Percentiles rank a stretch among this genome's conserved stretches.
Evolutionary conservation across 2,113 vertebrate species (phyloP).

Genomic region (Alethe diademata): DNA sequence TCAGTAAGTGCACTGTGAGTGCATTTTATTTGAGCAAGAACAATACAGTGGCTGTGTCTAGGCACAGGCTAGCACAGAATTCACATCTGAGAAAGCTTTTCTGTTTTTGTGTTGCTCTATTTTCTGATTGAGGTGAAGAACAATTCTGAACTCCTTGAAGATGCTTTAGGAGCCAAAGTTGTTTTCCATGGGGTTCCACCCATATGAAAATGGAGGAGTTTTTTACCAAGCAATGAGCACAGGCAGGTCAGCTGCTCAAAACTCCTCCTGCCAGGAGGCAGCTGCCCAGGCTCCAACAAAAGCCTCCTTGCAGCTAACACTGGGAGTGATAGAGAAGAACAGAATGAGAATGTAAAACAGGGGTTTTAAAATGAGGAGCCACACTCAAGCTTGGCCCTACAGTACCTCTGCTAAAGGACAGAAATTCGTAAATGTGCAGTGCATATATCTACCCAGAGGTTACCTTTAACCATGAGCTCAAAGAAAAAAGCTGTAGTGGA

Average conservation of each 20-base stretch:
- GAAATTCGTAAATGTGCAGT: conserved; percentile 19
- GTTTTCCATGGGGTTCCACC: conserved; percentile 10
- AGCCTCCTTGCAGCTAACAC: conserved; percentile 28
- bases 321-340: background rate
- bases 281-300: conserved; percentile 44
- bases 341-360: conserved; percentile 44
- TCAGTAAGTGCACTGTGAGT: background rate
- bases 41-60: background rate
- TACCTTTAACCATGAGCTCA: background rate
- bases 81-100: background rate
- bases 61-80: background rate
- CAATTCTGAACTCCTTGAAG: background rate
- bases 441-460: conserved; percentile 7
- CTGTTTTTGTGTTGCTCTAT: background rate
- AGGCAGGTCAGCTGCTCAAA: conserved; percentile 22
- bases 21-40: background rate
- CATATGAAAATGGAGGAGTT: background rate
- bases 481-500: background rate
- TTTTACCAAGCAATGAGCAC: conserved; percentile 7
- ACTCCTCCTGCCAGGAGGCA: conserved; percentile 44
- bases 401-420: background rate
- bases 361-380: conserved; percentile 44
- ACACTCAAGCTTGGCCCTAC: background rate
- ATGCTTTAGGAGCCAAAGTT: background rate
- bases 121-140: background rate